Evolutionary conservation across 1,140 invertebrate genomes (phyloP).

Genomic region (Lordiphosa collinella): DNA sequence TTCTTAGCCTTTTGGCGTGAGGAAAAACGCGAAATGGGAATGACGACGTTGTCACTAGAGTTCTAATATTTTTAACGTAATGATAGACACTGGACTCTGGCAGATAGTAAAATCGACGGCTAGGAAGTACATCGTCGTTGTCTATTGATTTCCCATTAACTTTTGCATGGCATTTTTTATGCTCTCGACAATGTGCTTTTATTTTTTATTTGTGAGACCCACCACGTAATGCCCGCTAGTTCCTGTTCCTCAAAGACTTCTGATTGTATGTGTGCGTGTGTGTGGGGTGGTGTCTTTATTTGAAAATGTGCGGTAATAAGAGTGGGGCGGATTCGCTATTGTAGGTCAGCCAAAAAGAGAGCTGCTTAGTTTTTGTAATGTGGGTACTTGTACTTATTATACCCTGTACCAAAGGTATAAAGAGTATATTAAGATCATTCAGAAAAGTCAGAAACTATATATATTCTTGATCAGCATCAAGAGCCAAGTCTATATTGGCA

Average conservation of each 20-base stretch:
- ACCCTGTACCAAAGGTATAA: too few relatives aligned
- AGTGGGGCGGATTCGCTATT: too few relatives aligned
- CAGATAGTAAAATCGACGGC: conserved; percentile 24
- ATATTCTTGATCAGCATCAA: too few relatives aligned
- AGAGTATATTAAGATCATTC: too few relatives aligned
- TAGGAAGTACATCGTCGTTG: conserved; percentile 1
- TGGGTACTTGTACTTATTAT: too few relatives aligned
- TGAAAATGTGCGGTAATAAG: too few relatives aligned
- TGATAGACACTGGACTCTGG: not conserved
- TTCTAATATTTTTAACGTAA: not conserved
- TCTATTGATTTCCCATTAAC: conserved; percentile 68
- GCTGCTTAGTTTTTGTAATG: too few relatives aligned
- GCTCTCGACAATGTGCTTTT: conserved; percentile 29
- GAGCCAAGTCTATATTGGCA: too few relatives aligned
- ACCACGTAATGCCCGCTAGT: not conserved
- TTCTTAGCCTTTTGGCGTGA: not conserved
- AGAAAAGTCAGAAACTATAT: too few relatives aligned
- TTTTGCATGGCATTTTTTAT: conserved; percentile 65
- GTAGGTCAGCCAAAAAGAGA: too few relatives aligned
- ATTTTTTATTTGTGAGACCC: conserved; percentile 10
- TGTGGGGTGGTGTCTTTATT: too few relatives aligned
- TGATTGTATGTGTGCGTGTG: too few relatives aligned
- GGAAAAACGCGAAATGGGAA: not conserved
- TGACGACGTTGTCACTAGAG: conserved; percentile 13
- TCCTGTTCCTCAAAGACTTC: not conserved